Percentiles rank a stretch among this genome's conserved stretches.
phyloP scores from a whole-genome alignment of 2,113 vertebrate species.

The Nettapus auritus region DNA sequence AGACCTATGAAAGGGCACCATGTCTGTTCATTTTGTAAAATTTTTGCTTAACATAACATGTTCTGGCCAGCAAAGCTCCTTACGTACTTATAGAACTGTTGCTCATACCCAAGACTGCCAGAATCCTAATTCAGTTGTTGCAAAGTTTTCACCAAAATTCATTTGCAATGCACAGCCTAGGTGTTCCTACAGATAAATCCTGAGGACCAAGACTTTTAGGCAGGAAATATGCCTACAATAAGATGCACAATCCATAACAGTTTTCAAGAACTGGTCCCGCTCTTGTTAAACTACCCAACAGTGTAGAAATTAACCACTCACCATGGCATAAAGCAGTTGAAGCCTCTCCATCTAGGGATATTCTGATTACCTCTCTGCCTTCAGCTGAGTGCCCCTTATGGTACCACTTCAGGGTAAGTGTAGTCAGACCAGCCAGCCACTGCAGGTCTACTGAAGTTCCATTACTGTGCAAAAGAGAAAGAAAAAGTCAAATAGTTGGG shows the following conservation, averaged over 20 bases:
- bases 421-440: not conserved
- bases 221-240: not conserved
- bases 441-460: not conserved
- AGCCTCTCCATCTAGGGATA: not conserved
- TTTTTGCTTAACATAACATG: not conserved
- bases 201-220: not conserved
- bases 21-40: not conserved
- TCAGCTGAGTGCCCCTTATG: not conserved
- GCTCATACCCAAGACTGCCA: not conserved
- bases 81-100: rapidly evolving
- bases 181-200: not conserved
- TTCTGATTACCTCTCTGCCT: not conserved
- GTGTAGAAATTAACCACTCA: not conserved
- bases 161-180: not conserved
- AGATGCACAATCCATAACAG: not conserved
- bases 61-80: not conserved
- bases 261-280: not conserved
- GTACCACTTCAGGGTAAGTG: not conserved
- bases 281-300: not conserved
- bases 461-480: not conserved
- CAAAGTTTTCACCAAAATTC: not conserved
- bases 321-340: not conserved
- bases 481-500: not conserved
- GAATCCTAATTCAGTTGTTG: not conserved
- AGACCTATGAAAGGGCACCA: not conserved